Conservation (phyloP, 2,797 vertebrate species). For the Peromyscus nudipes region DNA sequence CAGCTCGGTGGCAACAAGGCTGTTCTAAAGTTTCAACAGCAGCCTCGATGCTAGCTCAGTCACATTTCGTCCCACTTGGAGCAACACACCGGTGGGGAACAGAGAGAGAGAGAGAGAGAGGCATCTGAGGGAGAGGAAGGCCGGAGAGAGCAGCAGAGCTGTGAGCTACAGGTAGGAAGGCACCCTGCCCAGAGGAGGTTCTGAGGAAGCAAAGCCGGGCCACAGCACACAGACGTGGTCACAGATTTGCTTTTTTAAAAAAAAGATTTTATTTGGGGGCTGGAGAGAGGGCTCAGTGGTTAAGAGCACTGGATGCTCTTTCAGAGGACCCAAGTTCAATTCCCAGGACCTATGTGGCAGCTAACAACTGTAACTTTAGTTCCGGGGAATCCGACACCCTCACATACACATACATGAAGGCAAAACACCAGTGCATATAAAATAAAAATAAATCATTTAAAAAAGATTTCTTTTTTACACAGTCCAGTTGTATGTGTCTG, state of each 20-base stretch:
- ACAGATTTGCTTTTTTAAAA: neutral
- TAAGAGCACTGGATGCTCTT: neutral
- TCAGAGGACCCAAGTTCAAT: neutral
- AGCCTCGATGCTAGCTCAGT: neutral
- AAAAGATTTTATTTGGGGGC: neutral
- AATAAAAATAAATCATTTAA: neutral
- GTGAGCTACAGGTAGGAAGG: neutral
- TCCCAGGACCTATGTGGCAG: neutral
- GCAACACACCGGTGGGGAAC: accelerated
- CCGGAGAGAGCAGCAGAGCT: neutral
- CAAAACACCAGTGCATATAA: neutral
- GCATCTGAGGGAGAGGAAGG: neutral
- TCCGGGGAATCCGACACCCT: neutral
- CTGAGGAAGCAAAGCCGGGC: neutral
- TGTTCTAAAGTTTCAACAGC: neutral
- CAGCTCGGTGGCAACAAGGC: neutral
- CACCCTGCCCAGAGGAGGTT: neutral
- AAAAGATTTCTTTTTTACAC: neutral
- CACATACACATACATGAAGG: neutral
- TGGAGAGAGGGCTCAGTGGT: no score
- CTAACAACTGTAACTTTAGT: neutral
- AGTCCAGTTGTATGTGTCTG: no score
- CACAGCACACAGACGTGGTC: neutral
- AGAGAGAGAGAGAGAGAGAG: neutral
- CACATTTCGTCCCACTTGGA: neutral